Conservation (phyloP, 2,113 vertebrate genomes). For the Neotoma lepida region DNA sequence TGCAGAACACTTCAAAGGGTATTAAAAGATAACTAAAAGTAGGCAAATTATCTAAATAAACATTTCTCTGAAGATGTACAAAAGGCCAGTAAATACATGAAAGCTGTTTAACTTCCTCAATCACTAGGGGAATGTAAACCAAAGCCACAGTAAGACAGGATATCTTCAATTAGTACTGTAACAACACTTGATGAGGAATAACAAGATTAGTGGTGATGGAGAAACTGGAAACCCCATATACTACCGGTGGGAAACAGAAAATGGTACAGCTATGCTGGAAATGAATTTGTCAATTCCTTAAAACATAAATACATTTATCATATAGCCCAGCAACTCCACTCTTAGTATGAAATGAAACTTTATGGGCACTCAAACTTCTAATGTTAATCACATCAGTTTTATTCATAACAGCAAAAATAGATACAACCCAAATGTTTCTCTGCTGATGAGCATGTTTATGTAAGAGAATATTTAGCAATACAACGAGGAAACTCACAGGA, state of each 20-base stretch:
- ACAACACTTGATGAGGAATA: background rate
- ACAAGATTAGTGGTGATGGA: background rate
- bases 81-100: background rate
- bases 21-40: background rate
- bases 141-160: background rate
- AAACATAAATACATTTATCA: background rate
- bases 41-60: background rate
- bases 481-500: background rate
- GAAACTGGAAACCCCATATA: background rate
- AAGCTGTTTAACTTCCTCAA: background rate
- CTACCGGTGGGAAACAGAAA: background rate
- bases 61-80: background rate
- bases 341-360: background rate
- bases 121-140: background rate
- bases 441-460: background rate
- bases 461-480: background rate
- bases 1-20: background rate
- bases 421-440: background rate
- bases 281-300: background rate
- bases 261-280: background rate
- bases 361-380: background rate
- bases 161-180: background rate
- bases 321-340: background rate
- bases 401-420: background rate
- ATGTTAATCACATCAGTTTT: background rate